Conservation (phyloP, 2,113 vertebrate genomes). For the Anarrhichthys ocellatus region DNA sequence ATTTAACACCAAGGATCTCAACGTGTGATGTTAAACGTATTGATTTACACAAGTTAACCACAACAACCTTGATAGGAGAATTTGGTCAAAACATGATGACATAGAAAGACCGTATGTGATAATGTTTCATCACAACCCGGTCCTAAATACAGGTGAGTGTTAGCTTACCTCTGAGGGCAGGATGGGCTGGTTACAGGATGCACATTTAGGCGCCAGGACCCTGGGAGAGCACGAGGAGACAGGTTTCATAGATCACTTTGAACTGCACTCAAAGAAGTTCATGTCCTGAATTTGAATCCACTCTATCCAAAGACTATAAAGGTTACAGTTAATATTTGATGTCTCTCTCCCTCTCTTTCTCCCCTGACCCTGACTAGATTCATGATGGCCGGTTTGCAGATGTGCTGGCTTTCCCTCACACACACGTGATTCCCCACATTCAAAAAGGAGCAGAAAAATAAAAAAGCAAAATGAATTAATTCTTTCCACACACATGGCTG, state of each 20-base stretch:
- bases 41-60: neutral
- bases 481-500: conserved; percentile 63
- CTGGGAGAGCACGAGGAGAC: conserved; percentile 71
- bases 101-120: neutral
- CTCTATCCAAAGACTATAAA: conserved; percentile 19
- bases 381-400: conserved; percentile 63
- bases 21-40: neutral
- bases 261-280: neutral
- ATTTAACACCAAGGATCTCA: neutral
- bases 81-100: neutral
- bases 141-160: neutral
- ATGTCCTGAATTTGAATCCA: neutral
- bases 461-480: conserved; percentile 50
- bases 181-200: conserved; percentile 93
- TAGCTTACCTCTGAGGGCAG: conserved; percentile 92
- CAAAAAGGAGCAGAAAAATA: conserved; percentile 36
- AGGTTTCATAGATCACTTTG: neutral
- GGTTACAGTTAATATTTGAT: conserved; percentile 7
- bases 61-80: neutral
- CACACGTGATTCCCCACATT: conserved; percentile 52
- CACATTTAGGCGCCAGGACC: conserved; percentile 96
- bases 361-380: conserved; percentile 1
- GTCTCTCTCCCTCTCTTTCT: conserved; percentile 8
- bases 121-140: neutral
- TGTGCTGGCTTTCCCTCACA: conserved; percentile 61